Conservation (phyloP, 1,140 invertebrate genomes). For the Hypothenemus hampei region DNA sequence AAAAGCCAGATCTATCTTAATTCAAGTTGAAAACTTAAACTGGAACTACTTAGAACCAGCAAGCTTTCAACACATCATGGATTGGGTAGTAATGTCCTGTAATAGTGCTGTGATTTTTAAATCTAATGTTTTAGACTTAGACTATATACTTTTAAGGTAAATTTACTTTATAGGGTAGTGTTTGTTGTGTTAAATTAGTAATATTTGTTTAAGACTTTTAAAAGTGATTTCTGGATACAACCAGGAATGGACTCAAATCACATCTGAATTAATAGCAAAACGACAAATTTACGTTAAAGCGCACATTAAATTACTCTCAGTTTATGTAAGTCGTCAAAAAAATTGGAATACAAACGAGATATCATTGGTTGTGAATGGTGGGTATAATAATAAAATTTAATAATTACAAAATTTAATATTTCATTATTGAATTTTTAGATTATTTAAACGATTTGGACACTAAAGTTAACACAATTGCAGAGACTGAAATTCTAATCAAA, state of each 20-base stretch:
- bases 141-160: constrained; percentile 48
- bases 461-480: constrained; percentile 32
- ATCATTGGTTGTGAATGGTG: constrained; percentile 21
- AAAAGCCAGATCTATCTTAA: constrained; percentile 50
- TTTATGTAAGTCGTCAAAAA: constrained; percentile 36
- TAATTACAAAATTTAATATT: neutral
- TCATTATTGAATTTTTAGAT: constrained; percentile 10
- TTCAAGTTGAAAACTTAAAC: constrained; percentile 60
- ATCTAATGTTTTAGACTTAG: constrained; percentile 45
- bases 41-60: constrained; percentile 66
- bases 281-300: constrained; percentile 41
- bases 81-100: constrained; percentile 73
- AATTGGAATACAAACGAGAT: constrained; percentile 34
- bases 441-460: constrained; percentile 38
- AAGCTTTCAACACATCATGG: constrained; percentile 62
- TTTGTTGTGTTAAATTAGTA: neutral
- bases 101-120: constrained; percentile 65
- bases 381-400: neutral
- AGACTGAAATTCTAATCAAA: constrained; percentile 35
- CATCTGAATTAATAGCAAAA: constrained; percentile 32
- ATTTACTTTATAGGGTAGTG: constrained; percentile 22
- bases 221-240: constrained; percentile 38
- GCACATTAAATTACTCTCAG: constrained; percentile 38
- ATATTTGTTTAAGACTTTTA: constrained; percentile 38
- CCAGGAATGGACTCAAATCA: constrained; percentile 16